Base-by-base conservation (phyloP, 2,113 vertebrate genomes). In the Scomber scombrus region DNA sequence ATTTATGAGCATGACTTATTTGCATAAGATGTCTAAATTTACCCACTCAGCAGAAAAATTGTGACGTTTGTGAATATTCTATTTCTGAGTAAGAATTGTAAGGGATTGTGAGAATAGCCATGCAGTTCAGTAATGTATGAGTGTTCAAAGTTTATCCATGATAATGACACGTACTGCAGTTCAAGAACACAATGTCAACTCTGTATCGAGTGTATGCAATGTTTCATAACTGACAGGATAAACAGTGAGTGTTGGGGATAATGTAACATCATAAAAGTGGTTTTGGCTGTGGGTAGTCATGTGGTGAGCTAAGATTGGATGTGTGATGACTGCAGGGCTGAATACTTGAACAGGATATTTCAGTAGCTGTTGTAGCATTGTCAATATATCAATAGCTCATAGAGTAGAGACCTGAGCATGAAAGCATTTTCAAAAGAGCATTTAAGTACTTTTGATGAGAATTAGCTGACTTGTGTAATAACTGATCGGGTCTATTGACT, bases 271-370 rank as follows among this genome's bases (percentile, higher is more conserved):
- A 91, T 94, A 93, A 94, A 94, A 91, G 88, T 86, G 89, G 85
- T 93, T 94, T 93, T 85, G 83, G 88, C 88, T 92, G 82, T 77
- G 89, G 90, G 75, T 89, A 78, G 82, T 87, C 85, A 84, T 92
- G 91, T 85, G 90, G 86, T 85, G 80, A 89, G 90, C 86, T 88
- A 75, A 89, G 86, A 90, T 87, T 85, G 86, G 87, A 87, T 91
- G 87, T 85, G 86, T 89, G 85, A 92, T 93, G 92, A 93, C 93
- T 93, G 76, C 90, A 85, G 92, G 89, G 92, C 93, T 95, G 94
- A 96, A 95, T 95, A 93, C 94, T 95, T 95, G 92, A 95, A 91
- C 94, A 94, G 94, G 94, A 94, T 94, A 93, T 95, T 94, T 94
- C 88, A 92, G 91, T 85, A 82, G 92, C 90, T 88, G 90, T 95